Evolutionary conservation across 2,797 vertebrate species (phyloP).

Genomic region (Garrulus glandarius): DNA sequence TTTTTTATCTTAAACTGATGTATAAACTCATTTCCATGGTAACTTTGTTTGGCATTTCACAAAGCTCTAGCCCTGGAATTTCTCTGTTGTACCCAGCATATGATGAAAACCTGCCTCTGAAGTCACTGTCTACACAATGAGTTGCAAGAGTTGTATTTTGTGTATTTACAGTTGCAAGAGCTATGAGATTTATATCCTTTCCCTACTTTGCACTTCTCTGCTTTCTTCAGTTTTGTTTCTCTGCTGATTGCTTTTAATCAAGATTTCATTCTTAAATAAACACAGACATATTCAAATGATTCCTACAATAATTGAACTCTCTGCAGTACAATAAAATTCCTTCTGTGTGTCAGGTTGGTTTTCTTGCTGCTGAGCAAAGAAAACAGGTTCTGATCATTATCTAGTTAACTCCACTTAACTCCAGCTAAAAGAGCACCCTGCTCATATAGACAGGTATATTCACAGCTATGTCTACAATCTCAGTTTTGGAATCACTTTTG

Average conservation of each 20-base stretch:
- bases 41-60: background rate
- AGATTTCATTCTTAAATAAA: background rate
- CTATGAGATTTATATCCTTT: background rate
- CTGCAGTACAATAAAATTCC: background rate
- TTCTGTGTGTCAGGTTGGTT: background rate
- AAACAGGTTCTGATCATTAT: background rate
- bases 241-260: background rate
- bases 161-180: background rate
- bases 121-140: background rate
- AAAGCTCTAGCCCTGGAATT: background rate
- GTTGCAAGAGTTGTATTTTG: background rate
- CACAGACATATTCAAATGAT: background rate
- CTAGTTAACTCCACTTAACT: background rate
- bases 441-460: background rate
- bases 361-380: background rate
- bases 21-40: background rate
- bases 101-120: background rate
- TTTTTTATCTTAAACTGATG: background rate
- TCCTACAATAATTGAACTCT: background rate
- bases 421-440: background rate
- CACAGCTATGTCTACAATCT: background rate
- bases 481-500: background rate
- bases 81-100: background rate
- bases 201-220: background rate
- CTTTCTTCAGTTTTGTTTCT: background rate